phyloP scores from a whole-genome alignment of 2,113 vertebrate species.

The Ammospiza caudacuta region DNA sequence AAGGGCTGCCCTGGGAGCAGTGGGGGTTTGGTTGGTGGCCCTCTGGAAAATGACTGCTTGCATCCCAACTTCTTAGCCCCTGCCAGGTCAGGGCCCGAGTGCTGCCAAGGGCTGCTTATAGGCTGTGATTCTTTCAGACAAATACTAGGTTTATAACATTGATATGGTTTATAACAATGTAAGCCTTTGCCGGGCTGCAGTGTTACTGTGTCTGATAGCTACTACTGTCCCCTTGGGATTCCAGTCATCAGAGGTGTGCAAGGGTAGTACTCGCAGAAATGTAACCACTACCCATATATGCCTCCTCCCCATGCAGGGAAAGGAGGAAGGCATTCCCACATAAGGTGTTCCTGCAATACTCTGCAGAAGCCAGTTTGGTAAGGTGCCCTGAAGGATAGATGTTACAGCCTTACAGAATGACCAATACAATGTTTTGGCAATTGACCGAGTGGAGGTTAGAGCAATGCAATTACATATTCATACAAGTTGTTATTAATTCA shows the following conservation, averaged over 20 bases:
- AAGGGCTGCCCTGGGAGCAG: background rate
- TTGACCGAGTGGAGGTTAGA: background rate
- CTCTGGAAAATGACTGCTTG: background rate
- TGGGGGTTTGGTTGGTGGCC: background rate
- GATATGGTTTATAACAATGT: background rate
- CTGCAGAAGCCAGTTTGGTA: background rate
- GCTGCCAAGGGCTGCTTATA: fast-evolving
- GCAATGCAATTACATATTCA: background rate
- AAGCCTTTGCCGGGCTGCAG: background rate
- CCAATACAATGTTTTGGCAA: background rate
- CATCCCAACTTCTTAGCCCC: background rate
- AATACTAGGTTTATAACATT: background rate
- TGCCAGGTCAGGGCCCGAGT: background rate
- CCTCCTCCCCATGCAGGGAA: background rate
- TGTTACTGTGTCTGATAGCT: fast-evolving
- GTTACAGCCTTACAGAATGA: background rate
- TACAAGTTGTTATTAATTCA: background rate
- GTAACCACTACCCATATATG: fast-evolving
- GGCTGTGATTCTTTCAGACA: fast-evolving
- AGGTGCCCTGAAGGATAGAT: background rate
- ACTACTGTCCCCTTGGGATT: fast-evolving
- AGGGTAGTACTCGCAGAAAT: background rate
- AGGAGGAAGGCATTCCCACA: background rate
- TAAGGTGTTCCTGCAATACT: background rate
- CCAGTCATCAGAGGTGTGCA: background rate